These are phyloP conservation scores for Tetramorium parvispinum DNA, from an alignment of 1,140 invertebrate genomes.

Conservation along the genomic window DNA sequence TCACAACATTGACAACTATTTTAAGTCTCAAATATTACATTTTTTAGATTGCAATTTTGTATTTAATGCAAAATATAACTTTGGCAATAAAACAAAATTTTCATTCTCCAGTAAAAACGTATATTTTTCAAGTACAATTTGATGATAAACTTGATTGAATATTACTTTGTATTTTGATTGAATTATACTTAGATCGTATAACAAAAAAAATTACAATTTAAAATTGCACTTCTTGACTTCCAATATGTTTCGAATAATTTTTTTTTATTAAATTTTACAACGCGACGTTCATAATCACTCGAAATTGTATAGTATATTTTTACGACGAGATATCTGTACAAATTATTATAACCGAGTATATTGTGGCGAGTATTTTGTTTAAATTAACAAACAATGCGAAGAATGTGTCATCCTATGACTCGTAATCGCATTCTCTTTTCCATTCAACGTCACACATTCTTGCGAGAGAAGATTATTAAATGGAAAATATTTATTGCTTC, in stretches of 20 bases:
- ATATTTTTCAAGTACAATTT: background rate
- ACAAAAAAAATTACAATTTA: background rate
- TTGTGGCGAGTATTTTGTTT: background rate
- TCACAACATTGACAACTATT: background rate
- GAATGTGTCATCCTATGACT: background rate
- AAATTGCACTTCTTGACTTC: background rate
- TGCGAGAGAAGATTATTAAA: conserved; percentile 11
- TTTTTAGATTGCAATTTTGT: background rate
- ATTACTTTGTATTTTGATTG: too few species aligned
- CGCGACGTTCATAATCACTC: background rate
- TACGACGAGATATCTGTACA: background rate
- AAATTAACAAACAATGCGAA: conserved; percentile 23
- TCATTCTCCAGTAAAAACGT: background rate
- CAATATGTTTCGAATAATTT: background rate
- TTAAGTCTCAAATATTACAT: background rate
- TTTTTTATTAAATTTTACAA: background rate
- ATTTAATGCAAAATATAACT: conserved; percentile 4
- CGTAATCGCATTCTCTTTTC: background rate
- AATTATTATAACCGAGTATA: background rate
- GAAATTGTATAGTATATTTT: background rate
- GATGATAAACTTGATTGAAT: background rate
- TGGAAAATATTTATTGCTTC: conserved; percentile 12
- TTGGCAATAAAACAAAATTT: background rate
- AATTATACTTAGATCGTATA: background rate
- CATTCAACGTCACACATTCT: background rate